phyloP scores from a whole-genome alignment of 2,113 vertebrate species.

The Misgurnus mizolepis region DNA sequence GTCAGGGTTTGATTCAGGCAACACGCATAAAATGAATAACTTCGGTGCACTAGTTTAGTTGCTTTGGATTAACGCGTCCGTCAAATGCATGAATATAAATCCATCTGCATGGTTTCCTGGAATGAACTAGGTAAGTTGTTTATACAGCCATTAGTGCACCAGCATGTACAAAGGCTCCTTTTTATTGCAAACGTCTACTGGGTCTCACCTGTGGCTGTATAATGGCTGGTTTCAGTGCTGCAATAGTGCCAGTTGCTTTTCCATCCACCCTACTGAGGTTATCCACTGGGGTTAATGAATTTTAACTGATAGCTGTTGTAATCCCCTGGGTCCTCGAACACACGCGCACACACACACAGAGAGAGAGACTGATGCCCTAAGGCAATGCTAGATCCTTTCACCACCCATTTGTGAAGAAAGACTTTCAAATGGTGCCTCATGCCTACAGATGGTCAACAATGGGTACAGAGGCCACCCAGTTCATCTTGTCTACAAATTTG shows the following conservation, averaged over 20 bases:
- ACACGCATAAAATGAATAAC: too few species aligned
- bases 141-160: not conserved
- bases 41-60: too few species aligned
- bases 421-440: constrained; percentile 69
- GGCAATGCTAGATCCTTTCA: constrained; percentile 73
- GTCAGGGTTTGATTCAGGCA: too few species aligned
- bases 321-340: constrained; percentile 42
- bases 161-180: constrained; percentile 19
- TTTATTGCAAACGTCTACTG: constrained; percentile 30
- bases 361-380: constrained; percentile 23
- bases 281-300: constrained; percentile 83
- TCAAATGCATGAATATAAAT: not conserved
- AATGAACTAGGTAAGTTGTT: constrained; percentile 16
- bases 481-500: constrained; percentile 70
- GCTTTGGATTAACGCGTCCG: too few species aligned
- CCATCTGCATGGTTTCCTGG: not conserved
- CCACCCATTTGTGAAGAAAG: constrained; percentile 56
- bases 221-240: constrained; percentile 73
- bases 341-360: constrained; percentile 31
- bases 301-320: constrained; percentile 80
- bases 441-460: constrained; percentile 89
- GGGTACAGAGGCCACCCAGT: constrained; percentile 73
- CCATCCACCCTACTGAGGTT: constrained; percentile 76
- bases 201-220: constrained; percentile 58
- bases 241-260: constrained; percentile 77